Base-by-base conservation (phyloP, 1,140 invertebrate genomes). In the Drosophila malerkotliana region DNA sequence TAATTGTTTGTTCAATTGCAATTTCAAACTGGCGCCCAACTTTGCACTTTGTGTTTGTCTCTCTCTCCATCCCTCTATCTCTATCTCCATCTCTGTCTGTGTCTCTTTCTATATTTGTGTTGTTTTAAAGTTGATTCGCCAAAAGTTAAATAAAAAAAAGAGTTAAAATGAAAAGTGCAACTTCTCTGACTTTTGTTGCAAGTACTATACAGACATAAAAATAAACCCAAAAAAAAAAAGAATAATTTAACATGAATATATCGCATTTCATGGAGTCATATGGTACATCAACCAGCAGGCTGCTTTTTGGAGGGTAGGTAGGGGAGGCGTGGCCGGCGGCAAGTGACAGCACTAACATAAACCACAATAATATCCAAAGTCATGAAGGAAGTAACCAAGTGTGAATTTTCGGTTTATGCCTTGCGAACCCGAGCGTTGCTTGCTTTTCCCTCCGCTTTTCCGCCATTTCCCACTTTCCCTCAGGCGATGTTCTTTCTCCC, bases 161-260 rank as follows among this genome's bases (percentile, higher is more conserved):
- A 26, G 3, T 2, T 5, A 28, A 66, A 44, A 63, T 66, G 58
- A 30, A 51, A 21, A 52, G 62, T 28, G 26, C 63, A 62, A 68
- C 66, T 69, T 64, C 66, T 69, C 66, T 56, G 64, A 69, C 53
- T 44, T 63, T 44, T 59, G 24, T 66, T 41, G 62, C 72, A 59
- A 59, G 6, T 10, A 32, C 32, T n/a, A n/a, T n/a, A n/a, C n/a
- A n/a, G n/a, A n/a, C 0, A 32, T 0, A 37, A 0, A 5, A 10
- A 4, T 0, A 37, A 37, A 34, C 10, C 10, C 12, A 30, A 9
- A 56, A 44, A 44, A 56, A 26, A 9, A 45, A 49, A 60, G 74
- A 79, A 88, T 88, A 88, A 88, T 88, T 88, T 71, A 88, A 88
- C 83, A 88, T 88, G 84, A 88, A 88, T 88, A 88, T 88, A 88